A percentile compares a stretch with the other conserved stretches of the same genome.
phyloP scores from a whole-genome alignment of 2,113 vertebrate genomes.

The Craseonycteris thonglongyai region DNA sequence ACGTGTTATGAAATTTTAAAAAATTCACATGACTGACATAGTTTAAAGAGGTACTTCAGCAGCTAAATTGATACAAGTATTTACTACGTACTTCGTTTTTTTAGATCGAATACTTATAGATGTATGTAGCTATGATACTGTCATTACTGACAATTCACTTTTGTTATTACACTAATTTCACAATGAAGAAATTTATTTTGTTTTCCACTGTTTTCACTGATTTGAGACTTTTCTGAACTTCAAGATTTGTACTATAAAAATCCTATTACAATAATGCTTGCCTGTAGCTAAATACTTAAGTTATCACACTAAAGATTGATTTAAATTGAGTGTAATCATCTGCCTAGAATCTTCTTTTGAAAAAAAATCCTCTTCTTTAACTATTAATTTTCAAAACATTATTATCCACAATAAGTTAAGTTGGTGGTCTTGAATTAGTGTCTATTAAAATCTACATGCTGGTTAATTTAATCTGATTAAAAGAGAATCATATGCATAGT shows the following conservation, averaged over 20 bases:
- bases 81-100: not conserved
- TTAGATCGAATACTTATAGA: not conserved
- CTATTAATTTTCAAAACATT: conserved; percentile 61
- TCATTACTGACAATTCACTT: not conserved
- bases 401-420: conserved; percentile 49
- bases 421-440: conserved; percentile 39
- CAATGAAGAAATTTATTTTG: not conserved
- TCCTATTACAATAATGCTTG: conserved; percentile 46
- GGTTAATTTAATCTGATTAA: conserved; percentile 55
- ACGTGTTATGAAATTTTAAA: not conserved
- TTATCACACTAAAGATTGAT: conserved; percentile 72
- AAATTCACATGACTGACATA: not conserved
- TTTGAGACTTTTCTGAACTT: conserved; percentile 15
- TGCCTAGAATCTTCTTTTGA: conserved; percentile 35
- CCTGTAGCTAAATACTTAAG: conserved; percentile 70
- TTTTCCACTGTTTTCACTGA: conserved; percentile 15
- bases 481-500: not conserved
- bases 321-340: conserved; percentile 73
- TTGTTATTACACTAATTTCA: not conserved
- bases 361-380: conserved; percentile 23
- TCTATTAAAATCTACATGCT: conserved; percentile 57
- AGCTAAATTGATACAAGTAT: not conserved
- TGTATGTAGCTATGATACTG: not conserved
- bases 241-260: conserved; percentile 22
- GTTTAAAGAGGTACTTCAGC: not conserved